Conservation (phyloP, 92 coral and sea anemone species). For the Parazoanthus atlanticus region DNA sequence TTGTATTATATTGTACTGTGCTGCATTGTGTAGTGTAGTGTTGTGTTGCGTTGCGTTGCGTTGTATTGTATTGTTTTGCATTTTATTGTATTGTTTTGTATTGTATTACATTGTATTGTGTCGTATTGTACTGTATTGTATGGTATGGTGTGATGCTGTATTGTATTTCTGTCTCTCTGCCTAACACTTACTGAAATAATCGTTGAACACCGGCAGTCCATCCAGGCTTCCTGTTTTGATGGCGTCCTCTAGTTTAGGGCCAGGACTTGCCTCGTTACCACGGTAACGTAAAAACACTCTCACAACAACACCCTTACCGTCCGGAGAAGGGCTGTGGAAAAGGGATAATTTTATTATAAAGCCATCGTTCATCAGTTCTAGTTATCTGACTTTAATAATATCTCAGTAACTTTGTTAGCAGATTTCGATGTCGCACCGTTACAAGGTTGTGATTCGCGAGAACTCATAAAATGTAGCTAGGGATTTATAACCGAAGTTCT, state of each 20-base stretch:
- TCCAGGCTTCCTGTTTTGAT: constrained; percentile 69
- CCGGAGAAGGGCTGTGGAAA: constrained; percentile 5
- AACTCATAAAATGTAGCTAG: no score
- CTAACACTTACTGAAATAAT: constrained; percentile 73
- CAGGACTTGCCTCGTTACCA: constrained; percentile 56
- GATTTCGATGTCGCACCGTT: background rate
- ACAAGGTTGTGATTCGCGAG: background rate
- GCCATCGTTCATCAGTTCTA: background rate
- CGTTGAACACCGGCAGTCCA: constrained; percentile 81
- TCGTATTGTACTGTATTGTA: no score
- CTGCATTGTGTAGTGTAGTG: no score
- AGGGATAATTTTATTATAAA: background rate
- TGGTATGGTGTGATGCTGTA: no score
- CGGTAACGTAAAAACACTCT: constrained; percentile 37
- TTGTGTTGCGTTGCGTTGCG: no score
- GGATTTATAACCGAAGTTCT: no score
- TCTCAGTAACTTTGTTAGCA: background rate
- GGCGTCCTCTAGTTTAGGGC: constrained; percentile 58
- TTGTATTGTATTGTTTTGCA: no score
- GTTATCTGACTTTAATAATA: background rate
- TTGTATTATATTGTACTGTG: no score
- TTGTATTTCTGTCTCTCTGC: background rate
- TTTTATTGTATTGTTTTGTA: no score
- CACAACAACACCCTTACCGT: constrained; percentile 16
- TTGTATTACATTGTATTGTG: no score